Evolutionary conservation across 1,140 invertebrate species (phyloP), one percentile per base, ranked within the genome.

Genomic region (Papilio aristodemus): DNA sequence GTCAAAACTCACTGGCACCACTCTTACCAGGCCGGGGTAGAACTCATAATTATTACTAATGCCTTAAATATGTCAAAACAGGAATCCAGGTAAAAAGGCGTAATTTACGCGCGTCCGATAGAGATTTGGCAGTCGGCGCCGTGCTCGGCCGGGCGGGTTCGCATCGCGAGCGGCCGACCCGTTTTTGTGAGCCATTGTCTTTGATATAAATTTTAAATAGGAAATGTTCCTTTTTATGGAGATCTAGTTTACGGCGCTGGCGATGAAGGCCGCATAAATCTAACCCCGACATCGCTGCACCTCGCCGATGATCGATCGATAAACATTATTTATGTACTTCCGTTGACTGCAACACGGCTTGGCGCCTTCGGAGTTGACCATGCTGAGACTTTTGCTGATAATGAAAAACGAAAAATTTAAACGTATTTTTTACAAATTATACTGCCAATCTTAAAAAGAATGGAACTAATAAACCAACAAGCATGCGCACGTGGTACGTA

Each of bases 21-120:
- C 84, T 85, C 85, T 84, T 86, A 84, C 80, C 68, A 76, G 78
- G 73, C 75, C 73, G 73, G 74, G 74, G 78, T 75, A 84, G 86
- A 84, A 90, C 86, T 91, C 87, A 91, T 91, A 91, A 91, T 90
- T 91, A 90, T 91, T 91, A 91, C 87, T 91, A 91, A 91, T 91
- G 87, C 87, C 89, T 91, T 91, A 89, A 89, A 91, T 91, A 91
- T 91, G 89, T 91, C 89, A 91, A 91, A 91, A 91, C 89, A 91
- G 86, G 87, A 90, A 90, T 90, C 86, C 87, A 91, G 89, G 89
- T 91, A 91, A 91, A 91, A 90, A 90, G 89, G 84, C 84, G 87
- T 91, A 90, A 91, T 91, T 90, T 91, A 91, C 87, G 89, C 87
- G 84, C 84, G 87, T 73, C 82, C 85, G 89, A 91, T 91, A 91